Conservation (phyloP, 2,797 vertebrate genomes). For the Podargus strigoides region DNA sequence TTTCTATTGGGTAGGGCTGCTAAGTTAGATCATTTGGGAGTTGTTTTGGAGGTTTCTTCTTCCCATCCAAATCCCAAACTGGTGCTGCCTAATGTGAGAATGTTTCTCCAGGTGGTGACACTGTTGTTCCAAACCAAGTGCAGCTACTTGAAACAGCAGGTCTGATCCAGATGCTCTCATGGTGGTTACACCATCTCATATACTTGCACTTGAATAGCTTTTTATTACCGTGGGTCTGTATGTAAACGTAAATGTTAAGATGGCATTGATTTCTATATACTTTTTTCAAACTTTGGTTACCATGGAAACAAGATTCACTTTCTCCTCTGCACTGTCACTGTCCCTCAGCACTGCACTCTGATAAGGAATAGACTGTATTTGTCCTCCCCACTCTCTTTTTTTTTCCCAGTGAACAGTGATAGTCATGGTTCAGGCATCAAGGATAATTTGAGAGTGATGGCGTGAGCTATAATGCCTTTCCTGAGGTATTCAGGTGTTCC, state of each 20-base stretch:
- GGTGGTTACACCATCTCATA: accelerated
- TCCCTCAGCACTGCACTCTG: neutral
- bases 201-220: neutral
- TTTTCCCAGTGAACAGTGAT: neutral
- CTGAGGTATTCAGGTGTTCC: neutral
- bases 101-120: constrained; percentile 37
- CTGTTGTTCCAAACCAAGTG: neutral
- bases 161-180: too few relatives aligned
- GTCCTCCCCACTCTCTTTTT: neutral
- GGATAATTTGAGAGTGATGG: neutral
- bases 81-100: neutral
- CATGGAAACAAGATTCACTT: constrained; percentile 40
- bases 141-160: neutral
- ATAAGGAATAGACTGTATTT: neutral
- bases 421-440: neutral
- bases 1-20: neutral
- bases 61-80: neutral
- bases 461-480: neutral
- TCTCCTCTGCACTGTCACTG: neutral
- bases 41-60: neutral
- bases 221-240: neutral
- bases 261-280: neutral
- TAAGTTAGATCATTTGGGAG: neutral
- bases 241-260: neutral
- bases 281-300: constrained; percentile 54